Evolutionary conservation across 2,113 vertebrate species (phyloP), one percentile per base, ranked within the genome.

Genomic region (Nematolebias whitei): DNA sequence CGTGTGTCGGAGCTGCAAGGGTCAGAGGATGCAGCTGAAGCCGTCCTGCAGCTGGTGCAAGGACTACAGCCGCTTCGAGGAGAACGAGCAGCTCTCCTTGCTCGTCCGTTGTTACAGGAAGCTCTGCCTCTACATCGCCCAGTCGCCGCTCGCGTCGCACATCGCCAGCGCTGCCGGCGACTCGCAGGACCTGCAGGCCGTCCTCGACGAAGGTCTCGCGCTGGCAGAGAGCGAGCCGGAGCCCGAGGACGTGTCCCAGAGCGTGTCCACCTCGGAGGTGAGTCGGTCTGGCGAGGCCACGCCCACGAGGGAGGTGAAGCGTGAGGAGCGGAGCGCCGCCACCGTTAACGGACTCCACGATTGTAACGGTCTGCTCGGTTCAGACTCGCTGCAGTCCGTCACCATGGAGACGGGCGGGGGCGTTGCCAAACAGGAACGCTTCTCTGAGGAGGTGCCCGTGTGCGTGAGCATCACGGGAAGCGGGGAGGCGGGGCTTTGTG

Each of bases 41-140:
- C 98, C 97, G 1, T 98, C 98, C 26, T 99, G 98, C 83, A 98
- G 96, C 83, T 99, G 98, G 97, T 99, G 98, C 88, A 99, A 99
- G 88, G 97, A 99, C 94, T 98, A 99, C 24, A 95, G 96, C 79
- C 95, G 96, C 89, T 99, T 99, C 63, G 94, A 96, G 90, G 97
- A 98, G 80, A 99, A 98, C 80, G 91, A 94, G 81, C 98, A 99
- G 90, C 92, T 99, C 67, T 96, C 95, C 79, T 92, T 99, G 87
- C 88, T 99, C 13, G 98, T 99, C 83, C 95, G 93, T 82, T 98
- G 96, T 91, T 99, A 99, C 92, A 95, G 94, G 91, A 98, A 97
- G 85, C 94, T 99, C 2, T 99, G 97, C 0, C 94, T 98, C 82
- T 99, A 98, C 88, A 96, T 99, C 73, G 93, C 94, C 0, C 95